Base-by-base conservation (phyloP, 2,888 invertebrate genomes). In the Euzophera pinguis region DNA sequence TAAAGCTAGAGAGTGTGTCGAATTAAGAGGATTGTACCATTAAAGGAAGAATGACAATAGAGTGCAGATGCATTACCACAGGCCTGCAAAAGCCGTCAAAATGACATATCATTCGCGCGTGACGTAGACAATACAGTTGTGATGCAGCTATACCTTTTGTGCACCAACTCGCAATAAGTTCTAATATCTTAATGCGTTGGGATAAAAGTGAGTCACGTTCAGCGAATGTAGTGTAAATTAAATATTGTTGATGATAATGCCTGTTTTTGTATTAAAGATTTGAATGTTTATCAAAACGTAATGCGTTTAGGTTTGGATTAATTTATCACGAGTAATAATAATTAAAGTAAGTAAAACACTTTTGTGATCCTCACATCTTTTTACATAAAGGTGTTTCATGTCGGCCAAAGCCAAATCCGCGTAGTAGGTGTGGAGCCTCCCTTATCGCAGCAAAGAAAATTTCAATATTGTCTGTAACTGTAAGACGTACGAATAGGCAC, bases 41-140 rank as follows among this genome's bases (percentile, higher is more conserved):
- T 16, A 29, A 39, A 39, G 51, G 47, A 32, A 52, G 52, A 52
- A 34, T 13, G 22, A 50, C 37, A 50, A 41, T 47, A 35, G 32
- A 29, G 27, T n/a, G 72, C 74, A 74, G 74, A 73, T 73, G 73
- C 62, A 58, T 43, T 60, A 59, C 57, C 51, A 53, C 59, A 61
- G 60, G 13, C 50, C 1, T 27, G 43, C 62, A 65, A n/a, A n/a
- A 69, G 63, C 62, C 60, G 75, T 77, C 77, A 79, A 64, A 67
- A 67, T 63, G 75, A 79, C 70, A 69, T 60, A 79, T n/a, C n/a
- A n/a, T 71, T 66, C 59, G 72, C 69, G 63, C 85, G 84, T 85
- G 84, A 78, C 70, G 64, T 55, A 58, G 63, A 85, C 84, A 85
- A 85, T 78, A 62, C 70, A 57, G 63, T 58, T 59, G 60, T 63